phyloP scores from a whole-genome alignment of 2,113 vertebrate genomes.

The Brevimyrus niger region DNA sequence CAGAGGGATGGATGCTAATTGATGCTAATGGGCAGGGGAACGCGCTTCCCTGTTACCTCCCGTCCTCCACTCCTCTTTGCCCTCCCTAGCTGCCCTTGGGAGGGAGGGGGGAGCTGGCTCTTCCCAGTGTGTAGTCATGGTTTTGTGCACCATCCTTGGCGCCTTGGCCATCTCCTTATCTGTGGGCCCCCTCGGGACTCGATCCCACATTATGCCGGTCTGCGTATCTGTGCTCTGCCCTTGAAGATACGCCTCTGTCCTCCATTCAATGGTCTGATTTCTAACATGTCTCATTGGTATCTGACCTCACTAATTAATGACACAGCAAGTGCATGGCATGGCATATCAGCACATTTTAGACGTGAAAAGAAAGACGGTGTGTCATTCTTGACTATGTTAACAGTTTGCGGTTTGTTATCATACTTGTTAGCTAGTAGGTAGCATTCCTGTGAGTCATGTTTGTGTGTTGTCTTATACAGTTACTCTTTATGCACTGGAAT shows the following conservation, averaged over 20 bases:
- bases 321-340: background rate
- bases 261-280: background rate
- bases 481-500: background rate
- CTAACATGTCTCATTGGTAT: background rate
- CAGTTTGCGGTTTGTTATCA: background rate
- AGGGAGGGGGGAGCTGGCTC: background rate
- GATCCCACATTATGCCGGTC: background rate
- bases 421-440: background rate
- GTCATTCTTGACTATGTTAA: background rate
- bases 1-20: background rate
- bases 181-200: background rate
- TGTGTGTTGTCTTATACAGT: background rate
- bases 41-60: background rate
- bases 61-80: background rate
- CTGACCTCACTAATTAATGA: background rate
- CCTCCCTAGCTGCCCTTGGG: background rate
- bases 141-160: background rate
- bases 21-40: background rate
- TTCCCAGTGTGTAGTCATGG: background rate
- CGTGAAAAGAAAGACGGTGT: background rate
- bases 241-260: background rate
- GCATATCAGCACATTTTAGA: background rate
- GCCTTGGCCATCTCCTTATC: background rate
- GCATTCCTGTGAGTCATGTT: background rate
- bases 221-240: background rate